Conservation (phyloP, 2,888 invertebrate species). For the Elysia crispata region DNA sequence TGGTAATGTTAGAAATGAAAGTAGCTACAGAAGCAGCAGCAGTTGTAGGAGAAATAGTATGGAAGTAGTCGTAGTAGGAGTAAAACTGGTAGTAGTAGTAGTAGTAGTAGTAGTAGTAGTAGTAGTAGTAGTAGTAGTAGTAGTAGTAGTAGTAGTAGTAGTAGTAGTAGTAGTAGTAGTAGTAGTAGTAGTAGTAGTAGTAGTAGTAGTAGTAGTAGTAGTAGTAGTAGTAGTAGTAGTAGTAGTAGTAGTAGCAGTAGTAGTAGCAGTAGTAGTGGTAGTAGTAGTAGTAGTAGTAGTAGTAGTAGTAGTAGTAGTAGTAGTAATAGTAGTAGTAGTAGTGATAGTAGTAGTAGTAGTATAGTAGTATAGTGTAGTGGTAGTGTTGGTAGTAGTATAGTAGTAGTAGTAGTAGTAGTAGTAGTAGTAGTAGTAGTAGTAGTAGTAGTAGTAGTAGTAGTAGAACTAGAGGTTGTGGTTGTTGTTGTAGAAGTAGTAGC, state of each 20-base stretch:
- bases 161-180: conserved; percentile 3
- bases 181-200: not conserved
- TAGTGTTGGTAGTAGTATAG: too few relatives aligned
- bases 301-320: not conserved
- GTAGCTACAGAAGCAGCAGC: too few relatives aligned
- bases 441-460: too few relatives aligned
- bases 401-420: too few relatives aligned
- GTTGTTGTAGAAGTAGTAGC: not conserved
- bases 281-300: too few relatives aligned
- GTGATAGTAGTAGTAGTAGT: not conserved
- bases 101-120: conserved; percentile 19
- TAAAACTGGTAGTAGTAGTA: not conserved
- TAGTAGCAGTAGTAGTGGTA: not conserved
- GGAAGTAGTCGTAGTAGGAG: not conserved
- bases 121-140: conserved; percentile 15
- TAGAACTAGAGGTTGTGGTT: too few relatives aligned
- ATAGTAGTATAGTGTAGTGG: too few relatives aligned
- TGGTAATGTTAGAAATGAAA: too few relatives aligned
- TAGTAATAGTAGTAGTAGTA: not conserved
- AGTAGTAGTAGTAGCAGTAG: not conserved
- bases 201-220: not conserved
- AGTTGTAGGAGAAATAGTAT: not conserved
- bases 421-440: too few relatives aligned
- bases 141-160: conserved; percentile 19
- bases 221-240: not conserved